Percentiles rank a stretch among this genome's conserved stretches.
These are phyloP conservation scores for Meandrina meandrites DNA, from an alignment of 92 coral and sea anemone genomes.

Conservation along the genomic window DNA sequence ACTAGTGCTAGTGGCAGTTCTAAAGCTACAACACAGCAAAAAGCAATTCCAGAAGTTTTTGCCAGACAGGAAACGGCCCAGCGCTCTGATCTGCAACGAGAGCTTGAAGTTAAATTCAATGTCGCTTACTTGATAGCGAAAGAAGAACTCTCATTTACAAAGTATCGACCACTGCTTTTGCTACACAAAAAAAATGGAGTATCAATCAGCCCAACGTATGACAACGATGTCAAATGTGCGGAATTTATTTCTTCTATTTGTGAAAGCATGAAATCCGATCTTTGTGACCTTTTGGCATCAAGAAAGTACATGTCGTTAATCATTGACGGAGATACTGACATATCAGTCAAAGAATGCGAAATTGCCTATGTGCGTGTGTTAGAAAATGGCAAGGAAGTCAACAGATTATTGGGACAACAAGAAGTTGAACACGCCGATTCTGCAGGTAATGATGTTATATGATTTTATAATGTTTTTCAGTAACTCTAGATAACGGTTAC, in stretches of 20 bases:
- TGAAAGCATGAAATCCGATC: constrained; percentile 55
- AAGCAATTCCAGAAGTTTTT: constrained; percentile 41
- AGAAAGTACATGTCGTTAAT: too few species aligned
- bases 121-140: constrained; percentile 39
- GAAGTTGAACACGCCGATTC: too few species aligned
- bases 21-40: constrained; percentile 10
- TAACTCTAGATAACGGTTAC: too few species aligned
- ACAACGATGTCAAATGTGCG: constrained; percentile 47
- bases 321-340: too few species aligned
- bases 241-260: constrained; percentile 54
- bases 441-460: too few species aligned
- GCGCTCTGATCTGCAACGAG: constrained; percentile 27
- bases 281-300: background rate
- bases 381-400: too few species aligned
- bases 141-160: constrained; percentile 53
- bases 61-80: constrained; percentile 37
- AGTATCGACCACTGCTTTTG: constrained; percentile 40
- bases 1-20: constrained; percentile 29
- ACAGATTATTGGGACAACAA: too few species aligned
- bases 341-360: too few species aligned
- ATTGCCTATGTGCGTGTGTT: too few species aligned
- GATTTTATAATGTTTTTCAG: too few species aligned
- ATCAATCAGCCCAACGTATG: constrained; percentile 38
- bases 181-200: constrained; percentile 31
- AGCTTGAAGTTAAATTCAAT: constrained; percentile 43